Evolutionary conservation across 2,888 invertebrate genomes (phyloP).

Genomic region (Epicampocera succincta): DNA sequence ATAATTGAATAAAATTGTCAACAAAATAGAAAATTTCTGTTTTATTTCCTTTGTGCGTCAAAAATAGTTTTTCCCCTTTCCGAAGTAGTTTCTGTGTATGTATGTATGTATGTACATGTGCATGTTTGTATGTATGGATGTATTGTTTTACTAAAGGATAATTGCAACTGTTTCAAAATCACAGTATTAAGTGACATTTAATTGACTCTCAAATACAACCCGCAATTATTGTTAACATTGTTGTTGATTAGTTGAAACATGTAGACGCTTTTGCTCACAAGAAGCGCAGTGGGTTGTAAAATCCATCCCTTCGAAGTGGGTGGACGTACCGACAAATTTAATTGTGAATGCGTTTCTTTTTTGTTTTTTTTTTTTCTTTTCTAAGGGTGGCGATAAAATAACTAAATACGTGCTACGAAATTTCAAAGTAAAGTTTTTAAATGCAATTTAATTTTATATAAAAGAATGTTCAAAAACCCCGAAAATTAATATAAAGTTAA

Average conservation of each 20-base stretch:
- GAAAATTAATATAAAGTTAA: too few relatives aligned
- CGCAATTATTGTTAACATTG: conserved; percentile 66
- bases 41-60: conserved; percentile 12
- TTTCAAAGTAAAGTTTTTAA: not conserved
- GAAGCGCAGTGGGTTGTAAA: conserved; percentile 1
- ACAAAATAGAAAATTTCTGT: not conserved
- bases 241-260: conserved; percentile 46
- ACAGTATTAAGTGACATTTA: conserved; percentile 72
- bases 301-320: conserved; percentile 15
- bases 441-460: not conserved
- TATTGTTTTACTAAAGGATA: conserved; percentile 29
- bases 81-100: not conserved
- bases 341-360: not conserved
- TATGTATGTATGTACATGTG: too few relatives aligned
- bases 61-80: not conserved
- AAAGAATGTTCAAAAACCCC: too few relatives aligned
- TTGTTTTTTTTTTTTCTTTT: too few relatives aligned
- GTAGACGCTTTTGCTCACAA: not conserved
- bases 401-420: not conserved
- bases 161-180: conserved; percentile 55
- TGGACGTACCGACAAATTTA: conserved; percentile 10
- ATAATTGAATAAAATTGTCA: not conserved
- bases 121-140: too few relatives aligned
- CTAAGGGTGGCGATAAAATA: not conserved
- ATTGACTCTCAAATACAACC: conserved; percentile 69